phyloP scores from a whole-genome alignment of 1,140 invertebrate species.

The Asobara japonica region DNA sequence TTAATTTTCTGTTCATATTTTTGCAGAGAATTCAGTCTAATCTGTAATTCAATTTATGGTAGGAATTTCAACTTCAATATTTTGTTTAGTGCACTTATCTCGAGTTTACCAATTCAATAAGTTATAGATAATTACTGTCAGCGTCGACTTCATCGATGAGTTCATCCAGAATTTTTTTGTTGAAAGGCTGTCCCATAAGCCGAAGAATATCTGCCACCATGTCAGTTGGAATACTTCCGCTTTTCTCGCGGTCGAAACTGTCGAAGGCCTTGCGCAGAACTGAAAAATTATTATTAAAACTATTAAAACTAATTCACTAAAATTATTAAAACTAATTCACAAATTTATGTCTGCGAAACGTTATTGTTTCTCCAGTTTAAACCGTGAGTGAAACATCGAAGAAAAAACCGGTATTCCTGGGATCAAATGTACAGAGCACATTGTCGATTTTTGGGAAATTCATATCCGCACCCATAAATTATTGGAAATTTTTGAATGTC shows the following conservation, averaged over 20 bases:
- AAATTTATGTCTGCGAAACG: not conserved
- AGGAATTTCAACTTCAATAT: not conserved
- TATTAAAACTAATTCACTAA: constrained; percentile 10
- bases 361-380: not conserved
- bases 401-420: too few relatives aligned
- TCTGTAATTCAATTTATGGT: too few relatives aligned
- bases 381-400: too few relatives aligned
- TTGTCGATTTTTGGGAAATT: too few relatives aligned
- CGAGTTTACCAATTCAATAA: too few relatives aligned
- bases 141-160: constrained; percentile 96
- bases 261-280: constrained; percentile 95
- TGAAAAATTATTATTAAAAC: constrained; percentile 51
- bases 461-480: too few relatives aligned
- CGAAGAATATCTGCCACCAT: constrained; percentile 94
- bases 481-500: too few relatives aligned
- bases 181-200: constrained; percentile 96
- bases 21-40: too few relatives aligned
- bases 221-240: constrained; percentile 92
- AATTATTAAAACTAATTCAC: not conserved
- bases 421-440: too few relatives aligned
- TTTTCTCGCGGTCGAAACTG: constrained; percentile 94
- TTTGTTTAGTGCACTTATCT: constrained; percentile 17
- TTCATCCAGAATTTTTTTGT: constrained; percentile 93
- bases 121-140: constrained; percentile 91
- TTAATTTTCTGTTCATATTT: too few relatives aligned